A percentile compares a stretch with the other conserved stretches of the same genome.
Conservation (phyloP, 2,113 vertebrate species). For the Daboia siamensis region DNA sequence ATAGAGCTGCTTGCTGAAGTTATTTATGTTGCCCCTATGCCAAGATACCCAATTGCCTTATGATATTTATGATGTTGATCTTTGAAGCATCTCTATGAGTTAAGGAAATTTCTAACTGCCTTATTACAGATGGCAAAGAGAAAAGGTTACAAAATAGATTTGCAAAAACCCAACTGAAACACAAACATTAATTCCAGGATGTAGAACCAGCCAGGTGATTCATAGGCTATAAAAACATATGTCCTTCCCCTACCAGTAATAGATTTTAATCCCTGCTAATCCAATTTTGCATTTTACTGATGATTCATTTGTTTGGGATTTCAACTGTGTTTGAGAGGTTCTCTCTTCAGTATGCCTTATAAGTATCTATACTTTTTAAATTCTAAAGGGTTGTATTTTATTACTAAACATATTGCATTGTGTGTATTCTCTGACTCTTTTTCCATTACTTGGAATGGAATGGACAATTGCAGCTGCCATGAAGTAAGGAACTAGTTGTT, state of each 20-base stretch:
- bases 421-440: not conserved
- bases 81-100: slow-evolving; percentile 13
- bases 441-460: not conserved
- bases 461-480: not conserved
- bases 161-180: not conserved
- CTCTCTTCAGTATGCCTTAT: not conserved
- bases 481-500: not conserved
- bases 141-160: not conserved
- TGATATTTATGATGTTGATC: slow-evolving; percentile 19
- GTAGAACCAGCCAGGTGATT: not conserved
- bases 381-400: not conserved
- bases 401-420: not conserved
- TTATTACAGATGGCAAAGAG: slow-evolving; percentile 8
- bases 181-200: not conserved
- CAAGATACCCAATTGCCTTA: slow-evolving; percentile 5
- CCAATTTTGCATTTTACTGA: not conserved
- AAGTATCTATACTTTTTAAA: not conserved
- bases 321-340: not conserved
- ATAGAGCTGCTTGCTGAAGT: slow-evolving; percentile 18
- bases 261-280: not conserved
- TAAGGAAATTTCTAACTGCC: slow-evolving; percentile 9
- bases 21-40: slow-evolving; percentile 22
- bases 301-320: not conserved
- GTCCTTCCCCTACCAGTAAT: not conserved
- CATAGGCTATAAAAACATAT: not conserved